Evolutionary conservation across 2,113 vertebrate genomes (phyloP), one percentile per base, ranked within the genome.

Genomic region (Hemiscyllium ocellatum): DNA sequence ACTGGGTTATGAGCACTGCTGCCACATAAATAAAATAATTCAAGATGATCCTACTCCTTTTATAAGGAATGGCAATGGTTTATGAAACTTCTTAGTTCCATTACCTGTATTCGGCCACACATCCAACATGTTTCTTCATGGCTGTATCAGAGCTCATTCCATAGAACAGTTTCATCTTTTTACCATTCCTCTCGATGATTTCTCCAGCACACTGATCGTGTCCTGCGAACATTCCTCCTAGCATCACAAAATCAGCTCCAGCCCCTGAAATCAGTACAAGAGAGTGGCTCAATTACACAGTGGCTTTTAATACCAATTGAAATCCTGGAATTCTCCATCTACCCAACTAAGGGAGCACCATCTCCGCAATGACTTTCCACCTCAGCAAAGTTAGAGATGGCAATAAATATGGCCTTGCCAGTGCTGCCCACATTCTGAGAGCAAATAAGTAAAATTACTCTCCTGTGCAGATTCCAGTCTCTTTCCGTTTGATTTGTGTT

Each of bases 91-190:
- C 3, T 47, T 13, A 94, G 91, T 24, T 89, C 83, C 95, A 96
- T 96, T 96, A 99, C 99, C 99, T 98, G 97, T 99, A 99, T 96
- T 99, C 99, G 0, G 99, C 99, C 7, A 99, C 98, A 0, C 98
- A 98, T 22, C 99, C 99, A 0, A 98, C 97, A 0, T 99, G 99
- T 86, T 99, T 99, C 98, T 99, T 99, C 99, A 99, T 99, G 96
- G 99, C 99, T 0, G 98, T 99, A 95, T 99, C 99, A 0, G 99
- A 99, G 97, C 99, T 99, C 99, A 99, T 99, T 85, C 99, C 99
- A 0, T 99, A 99, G 97, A 99, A 99, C 0, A 99, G 97, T 96
- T 99, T 99, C 96, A 98, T 97, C 96, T 99, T 99, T 97, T 98
- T 99, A 83, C 99, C 99, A 0, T 99, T 98, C 97, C 98, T 99